Conservation (phyloP, 1,140 invertebrate genomes). For the Calliopsis andreniformis region DNA sequence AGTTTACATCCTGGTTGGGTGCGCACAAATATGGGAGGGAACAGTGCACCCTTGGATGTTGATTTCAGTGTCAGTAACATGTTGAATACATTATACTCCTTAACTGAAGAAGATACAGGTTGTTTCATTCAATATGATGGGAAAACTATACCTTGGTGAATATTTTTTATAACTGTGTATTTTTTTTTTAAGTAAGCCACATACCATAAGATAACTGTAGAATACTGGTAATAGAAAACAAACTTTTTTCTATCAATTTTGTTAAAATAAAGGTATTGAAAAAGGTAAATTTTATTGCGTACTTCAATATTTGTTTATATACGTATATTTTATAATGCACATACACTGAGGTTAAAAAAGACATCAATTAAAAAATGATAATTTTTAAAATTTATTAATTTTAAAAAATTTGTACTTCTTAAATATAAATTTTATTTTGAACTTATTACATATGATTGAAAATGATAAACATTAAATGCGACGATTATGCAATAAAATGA, state of each 20-base stretch:
- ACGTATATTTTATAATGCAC: slow-evolving; percentile 4
- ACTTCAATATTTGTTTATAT: slow-evolving; percentile 16
- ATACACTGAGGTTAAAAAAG: no score
- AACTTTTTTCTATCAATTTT: neutral
- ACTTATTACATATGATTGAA: slow-evolving; percentile 17
- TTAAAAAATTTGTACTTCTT: no score
- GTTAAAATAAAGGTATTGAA: slow-evolving; percentile 6
- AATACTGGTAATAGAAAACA: neutral
- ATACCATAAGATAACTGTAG: neutral
- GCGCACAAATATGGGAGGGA: slow-evolving; percentile 93
- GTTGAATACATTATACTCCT: slow-evolving; percentile 84
- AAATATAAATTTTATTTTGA: slow-evolving; percentile 23
- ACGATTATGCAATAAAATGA: slow-evolving; percentile 22
- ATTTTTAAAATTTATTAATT: neutral
- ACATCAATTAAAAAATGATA: no score
- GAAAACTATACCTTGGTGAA: slow-evolving; percentile 87
- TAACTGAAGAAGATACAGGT: slow-evolving; percentile 87
- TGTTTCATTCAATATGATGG: slow-evolving; percentile 90
- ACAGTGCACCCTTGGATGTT: slow-evolving; percentile 88
- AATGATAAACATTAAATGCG: slow-evolving; percentile 38
- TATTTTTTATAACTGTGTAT: neutral
- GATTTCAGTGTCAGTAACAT: slow-evolving; percentile 85
- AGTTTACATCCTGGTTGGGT: slow-evolving; percentile 95
- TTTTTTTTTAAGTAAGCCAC: neutral
- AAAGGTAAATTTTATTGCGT: neutral